phyloP scores from a whole-genome alignment of 2,888 invertebrate genomes.

The Dasypolia templi region DNA sequence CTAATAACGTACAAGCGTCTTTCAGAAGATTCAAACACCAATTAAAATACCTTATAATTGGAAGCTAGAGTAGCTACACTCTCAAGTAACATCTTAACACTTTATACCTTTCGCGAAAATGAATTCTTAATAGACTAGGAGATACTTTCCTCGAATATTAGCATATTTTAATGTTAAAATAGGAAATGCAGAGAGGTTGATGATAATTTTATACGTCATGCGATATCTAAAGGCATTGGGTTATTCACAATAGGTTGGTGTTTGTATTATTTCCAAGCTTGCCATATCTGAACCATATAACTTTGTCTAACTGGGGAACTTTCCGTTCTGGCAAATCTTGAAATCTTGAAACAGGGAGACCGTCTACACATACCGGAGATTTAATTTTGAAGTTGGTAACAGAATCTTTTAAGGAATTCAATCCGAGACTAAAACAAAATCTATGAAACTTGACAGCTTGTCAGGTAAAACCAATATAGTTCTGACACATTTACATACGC shows the following conservation, averaged over 20 bases:
- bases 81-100: slow-evolving; percentile 15
- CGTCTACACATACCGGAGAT: too few species aligned
- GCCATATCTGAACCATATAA: too few species aligned
- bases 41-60: slow-evolving; percentile 27
- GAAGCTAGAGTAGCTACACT: not conserved
- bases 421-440: too few species aligned
- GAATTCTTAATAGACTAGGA: slow-evolving; percentile 30
- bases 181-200: not conserved
- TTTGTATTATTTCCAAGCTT: not conserved
- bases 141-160: slow-evolving; percentile 11
- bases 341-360: too few species aligned
- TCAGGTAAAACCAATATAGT: too few species aligned
- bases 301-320: too few species aligned
- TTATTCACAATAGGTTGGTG: not conserved
- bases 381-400: too few species aligned
- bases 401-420: too few species aligned
- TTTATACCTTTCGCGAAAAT: slow-evolving; percentile 35
- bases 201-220: not conserved
- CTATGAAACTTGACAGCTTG: too few species aligned
- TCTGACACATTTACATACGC: not conserved
- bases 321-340: too few species aligned
- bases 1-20: not conserved
- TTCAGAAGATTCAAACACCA: not conserved
- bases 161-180: slow-evolving; percentile 19
- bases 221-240: not conserved